A percentile compares a stretch with the other conserved stretches of the same genome.
Evolutionary conservation across 30 jellyfish, hydroid and myxozoan genomes (phyloP).

Genomic region (Cassiopea andromeda): DNA sequence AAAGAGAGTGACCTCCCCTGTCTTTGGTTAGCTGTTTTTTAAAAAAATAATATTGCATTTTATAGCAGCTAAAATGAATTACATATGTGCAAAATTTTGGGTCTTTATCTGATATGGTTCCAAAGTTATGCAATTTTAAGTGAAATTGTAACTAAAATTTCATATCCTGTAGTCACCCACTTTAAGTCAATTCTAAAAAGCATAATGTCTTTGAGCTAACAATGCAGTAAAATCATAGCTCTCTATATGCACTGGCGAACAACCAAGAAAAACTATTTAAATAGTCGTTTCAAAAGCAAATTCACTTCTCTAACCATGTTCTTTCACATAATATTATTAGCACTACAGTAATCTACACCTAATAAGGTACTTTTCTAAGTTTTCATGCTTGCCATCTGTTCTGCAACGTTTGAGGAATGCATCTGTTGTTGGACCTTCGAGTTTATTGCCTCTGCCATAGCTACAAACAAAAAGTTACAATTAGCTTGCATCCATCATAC

Average conservation of each 20-base stretch:
- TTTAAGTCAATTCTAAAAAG: no score
- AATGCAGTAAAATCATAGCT: neutral
- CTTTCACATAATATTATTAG: no score
- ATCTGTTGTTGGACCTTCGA: slow-evolving; percentile 91
- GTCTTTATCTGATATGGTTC: neutral
- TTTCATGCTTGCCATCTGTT: slow-evolving; percentile 70
- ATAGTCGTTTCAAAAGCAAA: neutral
- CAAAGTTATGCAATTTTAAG: neutral
- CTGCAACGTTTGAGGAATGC: slow-evolving; percentile 75
- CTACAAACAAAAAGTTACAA: slow-evolving; percentile 7
- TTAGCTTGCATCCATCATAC: no score
- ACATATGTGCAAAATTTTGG: neutral
- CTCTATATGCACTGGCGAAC: no score
- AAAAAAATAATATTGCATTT: neutral
- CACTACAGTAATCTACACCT: no score
- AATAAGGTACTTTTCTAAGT: slow-evolving; percentile 28
- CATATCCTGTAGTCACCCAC: neutral
- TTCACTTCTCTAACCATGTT: neutral
- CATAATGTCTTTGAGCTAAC: no score
- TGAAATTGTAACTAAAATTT: neutral
- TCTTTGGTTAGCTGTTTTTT: neutral
- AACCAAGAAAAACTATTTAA: neutral
- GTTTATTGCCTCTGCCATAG: slow-evolving; percentile 89
- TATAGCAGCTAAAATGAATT: neutral
- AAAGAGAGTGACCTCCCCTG: neutral